phyloP scores from a whole-genome alignment of 2,888 invertebrate species.

The Chloroclysta siterata region DNA sequence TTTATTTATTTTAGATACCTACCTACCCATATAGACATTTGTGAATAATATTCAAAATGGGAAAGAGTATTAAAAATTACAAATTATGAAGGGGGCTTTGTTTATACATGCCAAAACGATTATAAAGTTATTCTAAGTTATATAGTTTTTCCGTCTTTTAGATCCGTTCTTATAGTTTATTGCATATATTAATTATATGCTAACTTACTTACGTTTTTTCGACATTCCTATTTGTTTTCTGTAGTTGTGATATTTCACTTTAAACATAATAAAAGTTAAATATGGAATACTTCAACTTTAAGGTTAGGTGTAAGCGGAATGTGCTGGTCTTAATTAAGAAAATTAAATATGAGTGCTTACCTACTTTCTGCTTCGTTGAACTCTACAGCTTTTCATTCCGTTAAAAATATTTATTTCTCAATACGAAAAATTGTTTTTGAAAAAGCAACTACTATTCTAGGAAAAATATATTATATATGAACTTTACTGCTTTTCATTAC shows the following conservation, averaged over 20 bases:
- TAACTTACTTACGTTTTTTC: too few species aligned
- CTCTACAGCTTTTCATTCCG: constrained; percentile 3
- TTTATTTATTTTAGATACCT: too few species aligned
- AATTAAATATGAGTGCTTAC: constrained; percentile 3
- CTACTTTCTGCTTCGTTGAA: constrained; percentile 6
- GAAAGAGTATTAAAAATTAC: too few species aligned
- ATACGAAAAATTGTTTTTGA: background rate
- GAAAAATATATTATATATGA: background rate
- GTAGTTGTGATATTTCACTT: background rate
- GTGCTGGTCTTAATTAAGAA: constrained; percentile 4
- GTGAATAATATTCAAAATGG: too few species aligned
- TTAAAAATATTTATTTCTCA: constrained; percentile 3
- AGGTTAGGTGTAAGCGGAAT: constrained; percentile 5
- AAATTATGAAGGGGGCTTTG: too few species aligned
- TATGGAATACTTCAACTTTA: constrained; percentile 1
- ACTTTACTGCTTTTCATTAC: background rate
- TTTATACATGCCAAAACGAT: too few species aligned
- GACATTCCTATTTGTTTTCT: too few species aligned
- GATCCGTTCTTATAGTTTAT: too few species aligned
- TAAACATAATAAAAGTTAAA: background rate
- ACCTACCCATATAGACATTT: too few species aligned
- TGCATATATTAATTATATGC: too few species aligned
- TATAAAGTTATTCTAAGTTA: too few species aligned
- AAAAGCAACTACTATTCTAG: background rate
- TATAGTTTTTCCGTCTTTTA: too few species aligned